Evolutionary conservation across 2,797 vertebrate genomes (phyloP).

Genomic region (Myoxocephalus aenaeus): DNA sequence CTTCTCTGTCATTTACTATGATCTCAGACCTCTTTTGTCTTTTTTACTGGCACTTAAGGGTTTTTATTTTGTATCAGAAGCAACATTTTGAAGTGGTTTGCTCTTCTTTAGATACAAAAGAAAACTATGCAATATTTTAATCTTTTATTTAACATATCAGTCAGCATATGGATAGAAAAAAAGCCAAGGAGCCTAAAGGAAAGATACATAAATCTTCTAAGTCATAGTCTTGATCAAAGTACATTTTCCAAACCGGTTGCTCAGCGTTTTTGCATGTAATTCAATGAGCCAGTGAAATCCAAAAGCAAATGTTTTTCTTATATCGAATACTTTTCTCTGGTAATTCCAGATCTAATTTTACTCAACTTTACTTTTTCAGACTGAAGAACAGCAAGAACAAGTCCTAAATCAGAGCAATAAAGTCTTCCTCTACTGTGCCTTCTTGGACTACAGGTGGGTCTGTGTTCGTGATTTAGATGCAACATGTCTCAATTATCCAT

Average conservation of each 20-base stretch:
- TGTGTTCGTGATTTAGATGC: constrained; percentile 20
- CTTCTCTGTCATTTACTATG: constrained; percentile 31
- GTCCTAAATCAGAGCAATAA: constrained; percentile 88
- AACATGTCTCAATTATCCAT: constrained; percentile 30
- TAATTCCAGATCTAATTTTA: constrained; percentile 3
- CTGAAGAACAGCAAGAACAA: constrained; percentile 84
- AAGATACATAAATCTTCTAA: constrained; percentile 29
- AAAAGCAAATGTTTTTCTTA: constrained; percentile 30
- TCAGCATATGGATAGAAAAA: constrained; percentile 31
- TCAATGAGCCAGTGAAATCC: constrained; percentile 13
- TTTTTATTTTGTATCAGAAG: constrained; percentile 40
- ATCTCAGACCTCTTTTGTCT: constrained; percentile 36
- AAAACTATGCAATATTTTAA: constrained; percentile 9
- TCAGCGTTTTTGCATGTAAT: constrained; percentile 26
- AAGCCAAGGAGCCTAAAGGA: constrained; percentile 13
- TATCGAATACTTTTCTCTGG: constrained; percentile 19
- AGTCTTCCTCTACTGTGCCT: constrained; percentile 93
- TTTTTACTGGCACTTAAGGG: constrained; percentile 25
- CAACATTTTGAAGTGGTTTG: constrained; percentile 37
- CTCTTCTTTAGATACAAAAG: constrained; percentile 24
- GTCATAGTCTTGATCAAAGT: constrained; percentile 28
- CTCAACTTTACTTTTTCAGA: constrained; percentile 83
- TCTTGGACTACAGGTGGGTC: constrained; percentile 95
- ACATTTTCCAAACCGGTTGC: constrained; percentile 14
- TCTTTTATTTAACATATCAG: not conserved